Evolutionary conservation across 2,113 vertebrate genomes (phyloP), one percentile per base, ranked within the genome.

Genomic region (Brachyhypopomus occidentalis): DNA sequence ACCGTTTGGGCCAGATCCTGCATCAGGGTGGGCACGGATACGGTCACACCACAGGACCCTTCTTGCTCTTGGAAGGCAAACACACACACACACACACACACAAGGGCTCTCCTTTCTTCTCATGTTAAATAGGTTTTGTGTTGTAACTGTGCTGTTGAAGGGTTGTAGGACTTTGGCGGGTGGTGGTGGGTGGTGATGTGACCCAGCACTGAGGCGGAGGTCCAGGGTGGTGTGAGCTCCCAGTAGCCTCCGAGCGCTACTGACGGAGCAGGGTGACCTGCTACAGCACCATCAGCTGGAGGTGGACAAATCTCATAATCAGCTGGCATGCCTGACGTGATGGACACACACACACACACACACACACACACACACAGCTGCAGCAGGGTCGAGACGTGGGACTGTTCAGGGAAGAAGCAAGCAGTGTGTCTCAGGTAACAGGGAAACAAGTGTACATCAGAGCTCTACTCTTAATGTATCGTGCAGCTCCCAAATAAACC

Each of bases 211-310:
- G 30, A 30, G 30, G 11, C 12, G 45, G 12, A 52, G 45, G 5
- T 11, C 9, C 45, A 14, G 9, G 45, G 45, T 14, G 45, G 12
- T 14, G 45, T 52, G 41, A 55, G 66, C 4, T 38, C 55, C 66
- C 77, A 5, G 38, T 66, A 60, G 70, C 38, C 20, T 11, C 64
- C 48, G 75, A 75, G 79, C 22, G 71, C 25, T 66, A 19, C 72
- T 81, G 75, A 81, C 58, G 63, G 72, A 75, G 79, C 34, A 1
- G 67, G 62, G 66, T 75, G 79, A 48, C 72, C 67, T 22, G 41
- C 34, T 45, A 16, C 22, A 27, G 27, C 5, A 7, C 2, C 2
- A 41, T 75, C 72, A 16, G 58, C 79, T 55, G 25, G 25, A 60
- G 48, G 70, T 17, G 14, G 41, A 20, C 36, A 36, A 9, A n/a